A percentile compares a stretch with the other conserved stretches of the same genome.
Conservation (phyloP, 2,888 invertebrate genomes). For the Polydrusus tereticollis region DNA sequence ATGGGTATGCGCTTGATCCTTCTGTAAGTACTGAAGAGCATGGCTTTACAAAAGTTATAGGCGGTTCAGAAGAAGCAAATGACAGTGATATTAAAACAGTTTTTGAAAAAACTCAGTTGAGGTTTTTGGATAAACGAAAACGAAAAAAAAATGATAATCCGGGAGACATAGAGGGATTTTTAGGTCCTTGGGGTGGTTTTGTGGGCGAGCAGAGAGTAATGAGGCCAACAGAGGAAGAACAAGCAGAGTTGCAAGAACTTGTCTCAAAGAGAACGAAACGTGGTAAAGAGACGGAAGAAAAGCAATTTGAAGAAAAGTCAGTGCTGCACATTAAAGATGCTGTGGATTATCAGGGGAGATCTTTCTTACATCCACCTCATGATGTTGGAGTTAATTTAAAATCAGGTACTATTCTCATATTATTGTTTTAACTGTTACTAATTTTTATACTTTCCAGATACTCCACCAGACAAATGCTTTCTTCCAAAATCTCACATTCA, state of each 20-base stretch:
- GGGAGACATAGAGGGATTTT: constrained; percentile 92
- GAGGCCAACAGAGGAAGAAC: constrained; percentile 93
- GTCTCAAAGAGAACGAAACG: constrained; percentile 91
- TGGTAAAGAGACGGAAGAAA: constrained; percentile 89
- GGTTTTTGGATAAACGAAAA: constrained; percentile 80
- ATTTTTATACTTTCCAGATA: constrained; percentile 65
- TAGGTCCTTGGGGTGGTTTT: constrained; percentile 97
- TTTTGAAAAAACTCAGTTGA: constrained; percentile 85
- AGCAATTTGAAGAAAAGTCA: constrained; percentile 94
- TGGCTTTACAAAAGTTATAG: constrained; percentile 66
- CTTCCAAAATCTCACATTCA: constrained; percentile 95
- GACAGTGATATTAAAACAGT: constrained; percentile 77
- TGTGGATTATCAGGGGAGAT: constrained; percentile 96
- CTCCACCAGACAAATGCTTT: constrained; percentile 95
- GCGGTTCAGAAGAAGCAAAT: constrained; percentile 80
- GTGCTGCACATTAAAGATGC: constrained; percentile 92
- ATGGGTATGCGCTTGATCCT: constrained; percentile 96
- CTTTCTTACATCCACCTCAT: constrained; percentile 93
- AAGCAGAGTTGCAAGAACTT: constrained; percentile 94
- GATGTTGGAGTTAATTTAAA: constrained; percentile 92
- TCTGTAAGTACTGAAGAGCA: constrained; percentile 75
- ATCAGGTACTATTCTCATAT: constrained; percentile 67
- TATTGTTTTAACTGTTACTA: neutral
- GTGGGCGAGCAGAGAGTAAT: constrained; percentile 90
- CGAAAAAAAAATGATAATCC: constrained; percentile 91